These are phyloP conservation scores for Polydrusus pterygomalis DNA, from an alignment of 2,888 invertebrate species.

Conservation along the genomic window DNA sequence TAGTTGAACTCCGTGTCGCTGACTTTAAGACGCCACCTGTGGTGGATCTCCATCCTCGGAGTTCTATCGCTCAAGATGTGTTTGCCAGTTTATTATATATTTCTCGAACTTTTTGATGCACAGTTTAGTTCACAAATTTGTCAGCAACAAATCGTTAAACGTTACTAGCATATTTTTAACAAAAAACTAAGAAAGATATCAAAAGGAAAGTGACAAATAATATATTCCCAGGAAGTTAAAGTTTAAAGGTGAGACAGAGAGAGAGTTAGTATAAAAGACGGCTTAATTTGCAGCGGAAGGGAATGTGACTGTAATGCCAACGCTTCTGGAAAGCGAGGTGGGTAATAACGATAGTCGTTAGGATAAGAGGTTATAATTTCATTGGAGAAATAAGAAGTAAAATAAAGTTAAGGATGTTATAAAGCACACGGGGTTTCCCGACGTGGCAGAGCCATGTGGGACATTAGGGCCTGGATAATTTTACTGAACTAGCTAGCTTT, in stretches of 20 bases:
- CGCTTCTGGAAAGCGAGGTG: slow-evolving; percentile 39
- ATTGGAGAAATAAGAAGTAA: slow-evolving; percentile 35
- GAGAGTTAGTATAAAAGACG: slow-evolving; percentile 44
- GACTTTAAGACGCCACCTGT: too few relatives aligned
- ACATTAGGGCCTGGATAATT: slow-evolving; percentile 2
- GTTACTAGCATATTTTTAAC: too few relatives aligned
- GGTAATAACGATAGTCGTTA: slow-evolving; percentile 51
- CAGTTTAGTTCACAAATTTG: too few relatives aligned
- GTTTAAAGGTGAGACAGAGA: slow-evolving; percentile 38
- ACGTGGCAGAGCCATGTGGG: slow-evolving; percentile 17
- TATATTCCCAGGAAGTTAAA: slow-evolving; percentile 14
- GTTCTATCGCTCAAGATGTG: too few relatives aligned
- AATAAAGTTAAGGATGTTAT: slow-evolving; percentile 41
- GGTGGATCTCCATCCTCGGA: too few relatives aligned
- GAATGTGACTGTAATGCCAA: slow-evolving; percentile 51
- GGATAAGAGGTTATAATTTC: slow-evolving; percentile 54
- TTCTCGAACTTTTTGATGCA: too few relatives aligned
- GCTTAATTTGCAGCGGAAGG: slow-evolving; percentile 44
- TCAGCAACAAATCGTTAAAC: too few relatives aligned
- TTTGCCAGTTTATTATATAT: too few relatives aligned
- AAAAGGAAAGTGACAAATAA: neutral
- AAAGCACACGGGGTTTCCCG: slow-evolving; percentile 37
- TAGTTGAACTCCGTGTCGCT: too few relatives aligned
- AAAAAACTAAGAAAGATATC: neutral
- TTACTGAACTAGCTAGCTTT: neutral